These are phyloP conservation scores for Dolichallabes microphthalmus DNA, from an alignment of 2,113 vertebrate genomes.

Conservation along the genomic window DNA sequence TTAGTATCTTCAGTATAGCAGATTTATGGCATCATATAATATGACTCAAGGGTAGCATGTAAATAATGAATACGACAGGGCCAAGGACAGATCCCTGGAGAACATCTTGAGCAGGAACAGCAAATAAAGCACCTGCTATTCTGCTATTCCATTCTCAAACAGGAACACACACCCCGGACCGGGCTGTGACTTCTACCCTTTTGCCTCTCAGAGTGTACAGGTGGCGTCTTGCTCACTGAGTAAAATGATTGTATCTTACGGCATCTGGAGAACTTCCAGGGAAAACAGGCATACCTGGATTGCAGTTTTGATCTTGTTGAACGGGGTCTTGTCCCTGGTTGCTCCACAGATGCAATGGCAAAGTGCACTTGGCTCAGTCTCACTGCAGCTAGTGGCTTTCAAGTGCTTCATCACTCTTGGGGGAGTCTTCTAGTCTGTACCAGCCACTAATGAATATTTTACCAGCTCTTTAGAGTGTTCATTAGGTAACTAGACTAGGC, in stretches of 20 bases:
- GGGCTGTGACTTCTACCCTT: background rate
- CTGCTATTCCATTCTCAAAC: background rate
- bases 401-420: background rate
- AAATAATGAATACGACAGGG: constrained; percentile 11
- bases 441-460: background rate
- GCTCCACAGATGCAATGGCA: background rate
- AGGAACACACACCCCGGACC: background rate
- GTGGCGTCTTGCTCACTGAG: background rate
- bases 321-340: background rate
- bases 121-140: background rate
- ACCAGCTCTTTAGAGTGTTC: background rate
- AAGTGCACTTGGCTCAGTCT: background rate
- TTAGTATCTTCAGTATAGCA: background rate
- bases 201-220: background rate
- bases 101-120: background rate
- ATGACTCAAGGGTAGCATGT: constrained; percentile 21
- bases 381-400: background rate
- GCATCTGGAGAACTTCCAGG: background rate
- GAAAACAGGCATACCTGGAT: background rate
- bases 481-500: background rate
- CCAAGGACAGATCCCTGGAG: constrained; percentile 25
- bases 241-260: background rate
- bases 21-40: constrained; percentile 1
- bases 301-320: background rate
- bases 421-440: background rate